phyloP scores from a whole-genome alignment of 2,797 vertebrate genomes.

The Cryptoblepharus egeriae region DNA sequence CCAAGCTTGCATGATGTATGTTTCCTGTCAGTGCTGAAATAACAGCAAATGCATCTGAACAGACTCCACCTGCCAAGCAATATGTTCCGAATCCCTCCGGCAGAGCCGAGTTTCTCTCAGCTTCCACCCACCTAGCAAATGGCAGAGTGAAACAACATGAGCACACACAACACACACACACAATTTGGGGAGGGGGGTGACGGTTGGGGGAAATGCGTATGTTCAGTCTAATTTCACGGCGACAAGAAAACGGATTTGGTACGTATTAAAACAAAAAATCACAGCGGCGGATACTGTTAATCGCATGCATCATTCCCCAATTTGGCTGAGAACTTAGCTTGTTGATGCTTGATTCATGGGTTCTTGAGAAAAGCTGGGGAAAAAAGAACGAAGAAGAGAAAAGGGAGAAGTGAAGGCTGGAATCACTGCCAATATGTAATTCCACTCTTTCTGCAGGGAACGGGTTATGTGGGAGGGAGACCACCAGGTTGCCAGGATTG shows the following conservation, averaged over 20 bases:
- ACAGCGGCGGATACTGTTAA: slow-evolving; percentile 32
- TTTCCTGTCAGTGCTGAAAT: slow-evolving; percentile 91
- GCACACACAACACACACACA: slow-evolving; percentile 2
- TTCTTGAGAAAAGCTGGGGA: slow-evolving; percentile 24
- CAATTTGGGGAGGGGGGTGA: neutral
- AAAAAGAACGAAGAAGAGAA: neutral
- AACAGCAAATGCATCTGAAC: slow-evolving; percentile 87
- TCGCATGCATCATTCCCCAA: slow-evolving; percentile 55
- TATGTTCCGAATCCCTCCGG: slow-evolving; percentile 81
- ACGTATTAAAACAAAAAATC: rapidly evolving
- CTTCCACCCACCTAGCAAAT: slow-evolving; percentile 79
- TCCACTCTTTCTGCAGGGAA: neutral
- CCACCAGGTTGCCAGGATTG: slow-evolving; percentile 39
- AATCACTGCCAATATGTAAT: neutral
- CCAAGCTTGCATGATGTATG: slow-evolving; percentile 86
- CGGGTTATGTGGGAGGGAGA: slow-evolving; percentile 2
- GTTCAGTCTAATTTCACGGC: slow-evolving; percentile 52
- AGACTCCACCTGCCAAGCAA: slow-evolving; percentile 83
- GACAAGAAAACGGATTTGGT: slow-evolving; percentile 36
- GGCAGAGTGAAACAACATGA: slow-evolving; percentile 66
- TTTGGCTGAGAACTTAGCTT: slow-evolving; percentile 61
- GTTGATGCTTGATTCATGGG: slow-evolving; percentile 57
- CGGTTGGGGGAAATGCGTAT: slow-evolving; percentile 7
- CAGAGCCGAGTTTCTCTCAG: slow-evolving; percentile 68
- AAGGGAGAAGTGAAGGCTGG: neutral